Base-by-base conservation (phyloP, 2,113 vertebrate genomes). In the Onychostruthus taczanowskii region DNA sequence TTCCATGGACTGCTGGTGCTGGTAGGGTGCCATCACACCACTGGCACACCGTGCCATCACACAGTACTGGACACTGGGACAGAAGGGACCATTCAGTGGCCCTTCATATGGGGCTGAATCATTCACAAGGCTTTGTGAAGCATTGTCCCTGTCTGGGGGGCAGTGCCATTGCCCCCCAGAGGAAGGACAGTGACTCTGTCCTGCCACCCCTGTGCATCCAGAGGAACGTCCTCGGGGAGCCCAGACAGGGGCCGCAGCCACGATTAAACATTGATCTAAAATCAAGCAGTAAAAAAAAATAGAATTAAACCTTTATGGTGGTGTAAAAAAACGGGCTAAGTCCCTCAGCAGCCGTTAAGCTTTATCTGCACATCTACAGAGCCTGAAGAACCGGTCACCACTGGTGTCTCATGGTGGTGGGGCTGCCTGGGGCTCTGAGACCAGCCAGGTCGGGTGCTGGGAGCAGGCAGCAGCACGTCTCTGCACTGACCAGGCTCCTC, bases 361-460 rank as follows among this genome's bases (percentile, higher is more conserved):
- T 94, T 94, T 78, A 90, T 94, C 84, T 83, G 90, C 78, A 62
- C 82, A 69, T 85, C 93, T 77, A 28, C 24, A 47, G 50, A 63
- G 75, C 90, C 67, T 0, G 1, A 80, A 73, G 61, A 92, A 89
- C 67, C 2, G 1, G 84, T 84, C 5, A 0, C 70, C 0, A 1
- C 75, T 46, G 66, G 78, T 75, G 86, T 79, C 90, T 72, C 0
- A 0, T 22, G 10, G 44, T 7, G 8, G 10, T 27, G 75, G 83
- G 79, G 35, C 66, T 3, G 16, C 44, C 63, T 23, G 88, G 80
- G 79, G 74, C 70, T 72, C 69, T 8, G 1, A 23, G 78, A 49
- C 52, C 0, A 0, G 63, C 0, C 0, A 66, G 52, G 19, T 50
- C 0, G 0, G 56, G 9, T 74, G 55, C 3, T 80, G 0, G 1